Evolutionary conservation across 2,888 invertebrate species (phyloP).

Genomic region (Dusona sp.): DNA sequence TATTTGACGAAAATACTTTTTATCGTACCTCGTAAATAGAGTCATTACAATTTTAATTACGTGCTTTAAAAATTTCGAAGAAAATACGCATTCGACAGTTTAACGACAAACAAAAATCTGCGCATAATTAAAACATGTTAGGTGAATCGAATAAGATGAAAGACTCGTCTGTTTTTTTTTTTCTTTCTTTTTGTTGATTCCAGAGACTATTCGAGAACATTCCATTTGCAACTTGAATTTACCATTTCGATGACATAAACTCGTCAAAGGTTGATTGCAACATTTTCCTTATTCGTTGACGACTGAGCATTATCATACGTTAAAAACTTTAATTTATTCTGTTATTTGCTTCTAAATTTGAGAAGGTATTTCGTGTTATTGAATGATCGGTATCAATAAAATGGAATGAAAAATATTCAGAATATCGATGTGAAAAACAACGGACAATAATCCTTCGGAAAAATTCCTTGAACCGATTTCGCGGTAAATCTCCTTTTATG

Average conservation of each 20-base stretch:
- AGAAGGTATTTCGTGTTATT: not conserved
- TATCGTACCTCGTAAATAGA: constrained; percentile 65
- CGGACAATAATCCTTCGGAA: constrained; percentile 40
- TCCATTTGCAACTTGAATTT: not conserved
- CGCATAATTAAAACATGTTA: not conserved
- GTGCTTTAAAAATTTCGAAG: not conserved
- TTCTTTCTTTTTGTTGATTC: no score
- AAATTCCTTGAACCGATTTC: constrained; percentile 61
- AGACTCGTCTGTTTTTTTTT: not conserved
- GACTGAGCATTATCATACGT: not conserved
- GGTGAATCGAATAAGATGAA: not conserved
- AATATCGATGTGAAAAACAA: constrained; percentile 30
- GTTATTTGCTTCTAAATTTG: not conserved
- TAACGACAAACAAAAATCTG: not conserved
- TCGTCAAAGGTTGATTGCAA: not conserved
- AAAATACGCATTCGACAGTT: not conserved
- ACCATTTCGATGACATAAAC: not conserved
- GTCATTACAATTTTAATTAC: constrained; percentile 6
- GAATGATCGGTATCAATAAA: not conserved
- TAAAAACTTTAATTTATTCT: not conserved
- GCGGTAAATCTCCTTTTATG: constrained; percentile 72
- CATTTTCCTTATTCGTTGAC: not conserved
- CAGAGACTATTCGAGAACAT: not conserved
- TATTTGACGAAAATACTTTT: constrained; percentile 72
- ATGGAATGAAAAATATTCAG: constrained; percentile 17